Percentiles rank a stretch among this genome's conserved stretches.
Conservation (phyloP, 2,888 invertebrate genomes). For the Microplitis deprimator region DNA sequence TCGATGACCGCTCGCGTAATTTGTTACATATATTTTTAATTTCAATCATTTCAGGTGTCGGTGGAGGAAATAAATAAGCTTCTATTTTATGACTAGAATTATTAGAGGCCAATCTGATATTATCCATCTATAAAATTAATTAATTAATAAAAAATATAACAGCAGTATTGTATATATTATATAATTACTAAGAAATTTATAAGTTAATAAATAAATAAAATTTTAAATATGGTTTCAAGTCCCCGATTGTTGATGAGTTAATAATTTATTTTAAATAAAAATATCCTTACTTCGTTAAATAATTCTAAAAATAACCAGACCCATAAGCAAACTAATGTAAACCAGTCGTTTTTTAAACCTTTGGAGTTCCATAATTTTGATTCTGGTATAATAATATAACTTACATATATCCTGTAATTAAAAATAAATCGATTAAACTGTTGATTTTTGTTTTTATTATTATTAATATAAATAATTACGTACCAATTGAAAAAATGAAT, state of each 20-base stretch:
- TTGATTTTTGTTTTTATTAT: neutral
- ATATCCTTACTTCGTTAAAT: conserved; percentile 57
- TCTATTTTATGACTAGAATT: conserved; percentile 44
- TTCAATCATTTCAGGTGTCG: conserved; percentile 57
- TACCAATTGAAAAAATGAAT: conserved; percentile 34
- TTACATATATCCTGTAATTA: conserved; percentile 57
- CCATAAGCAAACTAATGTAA: conserved; percentile 54
- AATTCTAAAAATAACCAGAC: conserved; percentile 60
- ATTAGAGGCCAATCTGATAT: conserved; percentile 41
- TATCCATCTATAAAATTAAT: conserved; percentile 36
- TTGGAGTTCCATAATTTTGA: conserved; percentile 52
- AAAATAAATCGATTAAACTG: neutral
- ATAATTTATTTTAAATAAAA: neutral
- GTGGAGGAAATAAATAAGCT: conserved; percentile 55
- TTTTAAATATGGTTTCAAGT: too few species aligned
- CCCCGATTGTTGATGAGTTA: too few species aligned
- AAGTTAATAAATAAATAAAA: too few species aligned
- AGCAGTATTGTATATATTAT: too few species aligned
- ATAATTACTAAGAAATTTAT: neutral
- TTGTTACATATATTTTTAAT: conserved; percentile 57
- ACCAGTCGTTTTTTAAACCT: conserved; percentile 46
- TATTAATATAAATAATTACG: conserved; percentile 24
- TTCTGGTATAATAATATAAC: conserved; percentile 57
- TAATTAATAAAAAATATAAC: neutral
- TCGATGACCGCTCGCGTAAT: conserved; percentile 51